These are phyloP conservation scores for Actinopyga echinites DNA, from an alignment of 53 echinoderm and acorn worm genomes.

Conservation along the genomic window DNA sequence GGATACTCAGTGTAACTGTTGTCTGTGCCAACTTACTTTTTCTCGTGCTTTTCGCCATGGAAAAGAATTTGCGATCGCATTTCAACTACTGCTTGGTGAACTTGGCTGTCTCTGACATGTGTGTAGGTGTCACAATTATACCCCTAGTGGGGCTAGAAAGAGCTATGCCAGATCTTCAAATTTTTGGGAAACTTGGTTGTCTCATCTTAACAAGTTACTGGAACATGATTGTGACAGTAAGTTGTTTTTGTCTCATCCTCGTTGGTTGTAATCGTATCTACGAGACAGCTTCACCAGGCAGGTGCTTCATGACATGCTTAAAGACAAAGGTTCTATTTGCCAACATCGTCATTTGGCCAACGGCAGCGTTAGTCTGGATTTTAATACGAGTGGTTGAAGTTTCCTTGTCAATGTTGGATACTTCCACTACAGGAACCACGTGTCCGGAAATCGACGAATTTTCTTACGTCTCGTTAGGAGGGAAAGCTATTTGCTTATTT, in stretches of 20 bases:
- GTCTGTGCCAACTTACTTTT: neutral
- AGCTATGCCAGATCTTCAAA: neutral
- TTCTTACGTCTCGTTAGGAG: neutral
- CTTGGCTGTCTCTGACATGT: neutral
- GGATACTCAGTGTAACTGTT: neutral
- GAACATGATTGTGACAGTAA: constrained; percentile 3
- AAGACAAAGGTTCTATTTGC: neutral
- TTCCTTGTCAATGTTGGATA: neutral
- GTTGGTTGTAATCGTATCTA: neutral
- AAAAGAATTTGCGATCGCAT: constrained; percentile 28
- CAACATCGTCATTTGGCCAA: neutral
- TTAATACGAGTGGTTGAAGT: neutral
- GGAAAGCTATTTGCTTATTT: too few species aligned
- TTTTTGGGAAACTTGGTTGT: neutral
- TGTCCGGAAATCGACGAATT: neutral
- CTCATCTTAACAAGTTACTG: neutral
- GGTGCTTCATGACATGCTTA: too few species aligned
- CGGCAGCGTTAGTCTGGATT: neutral
- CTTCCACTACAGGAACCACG: neutral
- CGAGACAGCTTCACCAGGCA: neutral
- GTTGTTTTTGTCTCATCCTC: neutral
- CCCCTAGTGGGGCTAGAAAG: neutral
- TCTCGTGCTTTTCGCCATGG: neutral
- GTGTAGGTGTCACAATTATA: neutral
- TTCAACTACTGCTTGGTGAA: constrained; percentile 14